Evolutionary conservation across 2,888 invertebrate species (phyloP), one percentile per base, ranked within the genome.

Genomic region (Helleia helle): DNA sequence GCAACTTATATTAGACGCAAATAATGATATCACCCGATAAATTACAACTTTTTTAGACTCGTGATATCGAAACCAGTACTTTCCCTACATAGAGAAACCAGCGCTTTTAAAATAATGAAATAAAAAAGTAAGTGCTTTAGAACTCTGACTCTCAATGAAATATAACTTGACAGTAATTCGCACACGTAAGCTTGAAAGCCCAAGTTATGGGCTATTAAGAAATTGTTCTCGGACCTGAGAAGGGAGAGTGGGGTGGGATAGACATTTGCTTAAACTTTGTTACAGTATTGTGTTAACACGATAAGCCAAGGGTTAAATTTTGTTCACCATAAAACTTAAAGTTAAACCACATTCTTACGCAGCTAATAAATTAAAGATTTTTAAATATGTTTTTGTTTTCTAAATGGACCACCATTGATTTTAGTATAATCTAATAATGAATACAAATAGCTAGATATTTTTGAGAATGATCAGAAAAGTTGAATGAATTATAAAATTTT

Each of bases 191-290:
- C 69, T 60, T 62, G 66, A 69, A 65, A 67, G 60, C 61, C 67
- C 70, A 59, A 75, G 74, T 77, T 76, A 76, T 75, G 68, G 71
- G 63, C 77, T 74, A 77, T 80, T 79, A 80, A 77, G 77, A 74
- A 77, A 80, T 79, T 74, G 77, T 79, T 77, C 71, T 68, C 61
- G 64, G 66, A 66, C 65, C 34, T 34, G 18, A 34, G 34, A 31
- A 31, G 41, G 26, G 27, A 12, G 27, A 34, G 47, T 44, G 47
- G 36, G 44, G 46, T 42, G 40, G 44, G 46, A 43, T 50, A 41
- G 47, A 55, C 73, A 70, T 73, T 73, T 75, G 71, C 68, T 65
- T 72, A 69, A 71, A 72, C 65, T 72, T 72, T 63, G 62, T 43
- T 43, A 40, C 62, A 54, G 70, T 69, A 18, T 34, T 22, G 17